Evolutionary conservation across 2,888 invertebrate species (phyloP), one percentile per base, ranked within the genome.

Genomic region (Myopa testacea): DNA sequence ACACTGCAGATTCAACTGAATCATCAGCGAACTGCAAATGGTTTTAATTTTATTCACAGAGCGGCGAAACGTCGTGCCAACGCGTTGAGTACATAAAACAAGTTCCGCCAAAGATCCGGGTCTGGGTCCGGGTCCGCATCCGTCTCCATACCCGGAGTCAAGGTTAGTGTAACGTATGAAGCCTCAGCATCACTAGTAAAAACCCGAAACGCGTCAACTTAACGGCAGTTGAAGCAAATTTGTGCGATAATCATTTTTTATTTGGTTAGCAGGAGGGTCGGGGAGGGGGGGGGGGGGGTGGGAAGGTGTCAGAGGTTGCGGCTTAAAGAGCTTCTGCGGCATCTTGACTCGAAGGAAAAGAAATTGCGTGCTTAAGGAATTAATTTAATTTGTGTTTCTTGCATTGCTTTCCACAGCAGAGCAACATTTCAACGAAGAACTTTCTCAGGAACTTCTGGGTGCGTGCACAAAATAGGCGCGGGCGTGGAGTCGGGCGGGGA

Each of bases 181-280:
- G 76, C 76, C 55, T 73, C 50, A 19, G 10, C n/a, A 12, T 3
- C 45, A 4, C 37, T 4, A 74, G 45, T 6, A 14, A 74, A 40
- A 12, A 12, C 19, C n/a, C n/a, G 26, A 60, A 34, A 38, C 26
- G 68, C 26, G 62, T 26, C 50, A 58, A 71, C 78, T 73, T 74
- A 78, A 76, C 76, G 62, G 67, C 71, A 80, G 78, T 80, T 76
- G 71, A 79, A 80, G 76, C 76, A 79, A 79, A 79, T 79, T 80
- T 79, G 70, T 74, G 58, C 74, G 78, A 78, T 79, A 79, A 80
- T 79, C 76, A 78, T 74, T 76, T 79, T 79, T 77, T 65, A 14
- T 67, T 38, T 79, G 74, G n/a, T 60, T 52, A n/a, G 50, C 37
- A 26, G 62, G 19, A 34, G 4, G 37, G 58, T 8, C 3, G 52